Evolutionary conservation across 2,888 invertebrate species (phyloP).

Genomic region (Drosophila kambysellisi): DNA sequence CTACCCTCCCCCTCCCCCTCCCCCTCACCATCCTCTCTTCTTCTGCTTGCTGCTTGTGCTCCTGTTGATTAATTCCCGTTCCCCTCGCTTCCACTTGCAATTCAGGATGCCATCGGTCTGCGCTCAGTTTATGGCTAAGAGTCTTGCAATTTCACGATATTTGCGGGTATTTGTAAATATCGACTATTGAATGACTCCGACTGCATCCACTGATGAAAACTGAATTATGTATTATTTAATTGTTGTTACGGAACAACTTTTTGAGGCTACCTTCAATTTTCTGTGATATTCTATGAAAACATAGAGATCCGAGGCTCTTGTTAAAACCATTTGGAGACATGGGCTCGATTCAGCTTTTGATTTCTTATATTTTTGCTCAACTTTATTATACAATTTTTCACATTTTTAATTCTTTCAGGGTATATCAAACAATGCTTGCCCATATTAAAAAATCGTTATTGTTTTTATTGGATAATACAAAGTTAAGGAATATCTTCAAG

Average conservation of each 20-base stretch:
- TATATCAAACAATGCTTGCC: not conserved
- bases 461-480: not conserved
- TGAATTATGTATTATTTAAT: not conserved
- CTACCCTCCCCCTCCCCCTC: not conserved
- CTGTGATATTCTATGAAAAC: not conserved
- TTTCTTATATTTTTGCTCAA: not conserved
- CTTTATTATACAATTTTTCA: not conserved
- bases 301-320: not conserved
- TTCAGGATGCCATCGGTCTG: slow-evolving; percentile 39
- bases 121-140: slow-evolving; percentile 16
- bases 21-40: too few relatives aligned
- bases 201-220: not conserved
- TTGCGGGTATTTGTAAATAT: not conserved
- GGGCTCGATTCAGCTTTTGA: not conserved
- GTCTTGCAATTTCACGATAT: not conserved
- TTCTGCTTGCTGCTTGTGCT: not conserved
- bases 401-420: not conserved
- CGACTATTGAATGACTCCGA: not conserved
- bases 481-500: too few relatives aligned
- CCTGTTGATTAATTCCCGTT: slow-evolving; percentile 51
- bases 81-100: slow-evolving; percentile 11
- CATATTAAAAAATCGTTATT: not conserved
- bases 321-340: not conserved
- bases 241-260: not conserved
- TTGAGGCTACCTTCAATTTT: not conserved